phyloP scores from a whole-genome alignment of 2,888 invertebrate species.

The Tipula confusa region DNA sequence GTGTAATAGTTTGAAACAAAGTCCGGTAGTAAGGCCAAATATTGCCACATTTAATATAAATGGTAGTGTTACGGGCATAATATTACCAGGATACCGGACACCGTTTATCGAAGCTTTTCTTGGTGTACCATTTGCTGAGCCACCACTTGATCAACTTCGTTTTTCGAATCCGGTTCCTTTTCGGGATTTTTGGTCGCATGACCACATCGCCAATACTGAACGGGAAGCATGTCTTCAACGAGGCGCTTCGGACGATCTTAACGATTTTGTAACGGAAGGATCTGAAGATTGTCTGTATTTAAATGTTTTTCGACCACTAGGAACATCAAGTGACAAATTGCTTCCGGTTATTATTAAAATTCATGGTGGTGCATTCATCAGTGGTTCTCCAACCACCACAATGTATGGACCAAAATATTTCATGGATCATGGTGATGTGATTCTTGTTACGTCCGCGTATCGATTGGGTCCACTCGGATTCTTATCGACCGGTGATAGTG shows the following conservation, averaged over 20 bases:
- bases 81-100: background rate
- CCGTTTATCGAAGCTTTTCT: background rate
- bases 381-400: conserved; percentile 49
- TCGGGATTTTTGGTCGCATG: background rate
- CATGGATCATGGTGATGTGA: conserved; percentile 51
- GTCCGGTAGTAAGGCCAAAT: background rate
- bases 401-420: conserved; percentile 53
- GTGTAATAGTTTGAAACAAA: too few species aligned
- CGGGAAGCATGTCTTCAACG: background rate
- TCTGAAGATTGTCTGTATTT: conserved; percentile 53
- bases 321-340: conserved; percentile 36
- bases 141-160: background rate
- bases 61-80: background rate
- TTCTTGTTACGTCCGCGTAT: conserved; percentile 52
- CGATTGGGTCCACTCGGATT: conserved; percentile 47
- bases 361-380: conserved; percentile 54
- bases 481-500: conserved; percentile 43
- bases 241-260: background rate
- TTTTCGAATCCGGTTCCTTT: background rate
- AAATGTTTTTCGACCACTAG: conserved; percentile 51
- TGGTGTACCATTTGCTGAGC: background rate
- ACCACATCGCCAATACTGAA: background rate
- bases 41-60: background rate
- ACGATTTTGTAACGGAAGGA: conserved; percentile 42
- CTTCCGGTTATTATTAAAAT: conserved; percentile 54